Base-by-base conservation (phyloP, 2,797 vertebrate genomes). In the Cyprinodon diabolis region DNA sequence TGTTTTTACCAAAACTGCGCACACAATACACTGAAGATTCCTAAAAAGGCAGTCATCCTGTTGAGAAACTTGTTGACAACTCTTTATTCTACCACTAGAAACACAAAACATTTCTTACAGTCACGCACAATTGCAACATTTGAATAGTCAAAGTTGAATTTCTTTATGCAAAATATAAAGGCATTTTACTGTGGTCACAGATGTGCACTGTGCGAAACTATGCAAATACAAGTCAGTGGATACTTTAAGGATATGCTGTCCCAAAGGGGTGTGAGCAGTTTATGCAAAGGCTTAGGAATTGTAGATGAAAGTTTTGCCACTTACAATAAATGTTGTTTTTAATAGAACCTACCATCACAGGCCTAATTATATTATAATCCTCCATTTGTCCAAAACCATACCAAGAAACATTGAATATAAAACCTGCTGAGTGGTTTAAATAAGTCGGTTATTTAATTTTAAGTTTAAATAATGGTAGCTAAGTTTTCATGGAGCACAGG, bases 161-260 rank as follows among this genome's bases (percentile, higher is more conserved):
- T 93, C 89, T 86, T 89, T 88, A 94, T 93, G 91, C 91, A 93
- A 92, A 93, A 73, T 70, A 10, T 69, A 25, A 43, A 25, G 52
- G 70, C 23, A 89, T 92, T 95, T 91, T 68, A 86, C 88, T 87
- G 83, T 71, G 87, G 92, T 84, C 77, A 75, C 83, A 82, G 69
- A 74, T 49, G 76, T 71, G 78, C 71, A 54, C n/a, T 57, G 76
- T 69, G 75, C 84, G 71, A 80, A 82, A 77, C 68, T n/a, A 91
- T 89, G 87, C 84, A 87, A 88, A 91, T 72, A 76, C 12, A 14
- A 13, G 54, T 14, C 14, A 25, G 37, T 47, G 40, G 62, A 47
- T 65, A 65, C 43, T 17, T 45, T 47, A 6, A 11, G 43, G 43
- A 65, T 21, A 14, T 14, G 11, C 40, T 4, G 5, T 45, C 3